phyloP scores from a whole-genome alignment of 2,797 vertebrate genomes.

The Galagoides demidoff region DNA sequence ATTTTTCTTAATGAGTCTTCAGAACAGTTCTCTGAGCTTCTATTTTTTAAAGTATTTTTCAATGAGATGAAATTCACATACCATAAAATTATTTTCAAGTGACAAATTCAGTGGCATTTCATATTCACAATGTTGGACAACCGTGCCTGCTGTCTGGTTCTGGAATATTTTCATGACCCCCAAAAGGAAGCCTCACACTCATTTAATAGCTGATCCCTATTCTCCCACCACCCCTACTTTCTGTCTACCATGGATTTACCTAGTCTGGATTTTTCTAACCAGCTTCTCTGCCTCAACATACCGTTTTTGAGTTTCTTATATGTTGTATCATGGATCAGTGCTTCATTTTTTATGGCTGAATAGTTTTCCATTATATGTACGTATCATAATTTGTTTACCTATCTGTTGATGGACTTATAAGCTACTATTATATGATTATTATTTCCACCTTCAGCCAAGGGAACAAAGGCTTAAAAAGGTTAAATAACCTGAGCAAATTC shows the following conservation, averaged over 20 bases:
- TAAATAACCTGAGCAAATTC: neutral
- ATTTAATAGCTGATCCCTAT: neutral
- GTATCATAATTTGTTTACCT: neutral
- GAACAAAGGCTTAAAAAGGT: neutral
- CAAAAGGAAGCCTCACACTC: neutral
- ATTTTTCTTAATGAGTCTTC: neutral
- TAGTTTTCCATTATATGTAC: neutral
- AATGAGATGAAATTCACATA: conserved; percentile 1
- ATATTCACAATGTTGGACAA: neutral
- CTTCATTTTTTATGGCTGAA: neutral
- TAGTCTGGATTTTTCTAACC: neutral
- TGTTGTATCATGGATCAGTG: neutral
- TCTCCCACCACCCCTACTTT: neutral
- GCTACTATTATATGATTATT: neutral
- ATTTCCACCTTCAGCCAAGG: neutral
- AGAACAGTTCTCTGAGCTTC: neutral
- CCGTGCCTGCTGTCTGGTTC: neutral
- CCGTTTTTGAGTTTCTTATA: neutral
- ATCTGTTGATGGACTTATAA: neutral
- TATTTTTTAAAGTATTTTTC: neutral
- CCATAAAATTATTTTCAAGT: neutral
- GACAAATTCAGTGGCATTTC: neutral
- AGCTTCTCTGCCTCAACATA: neutral
- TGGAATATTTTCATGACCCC: neutral
- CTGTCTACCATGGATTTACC: neutral